Evolutionary conservation across 1,140 invertebrate species (phyloP).

Genomic region (Zaprionus ghesquierei): DNA sequence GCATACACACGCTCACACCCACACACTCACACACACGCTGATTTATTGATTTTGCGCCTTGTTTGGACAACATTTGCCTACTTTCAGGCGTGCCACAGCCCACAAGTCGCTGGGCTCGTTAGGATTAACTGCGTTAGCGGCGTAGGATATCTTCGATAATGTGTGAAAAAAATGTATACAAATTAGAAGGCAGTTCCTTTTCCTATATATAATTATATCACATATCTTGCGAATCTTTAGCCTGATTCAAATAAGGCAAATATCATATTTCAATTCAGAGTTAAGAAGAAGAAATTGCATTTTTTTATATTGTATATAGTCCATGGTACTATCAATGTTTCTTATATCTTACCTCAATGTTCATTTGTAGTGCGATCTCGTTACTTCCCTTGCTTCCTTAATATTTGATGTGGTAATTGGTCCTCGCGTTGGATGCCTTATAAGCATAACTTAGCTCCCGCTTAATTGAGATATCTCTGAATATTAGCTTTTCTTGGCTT

Average conservation of each 20-base stretch:
- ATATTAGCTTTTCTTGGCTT: neutral
- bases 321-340: no score
- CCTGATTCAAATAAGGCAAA: no score
- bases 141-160: neutral
- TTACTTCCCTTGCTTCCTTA: neutral
- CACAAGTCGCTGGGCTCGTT: conserved; percentile 46
- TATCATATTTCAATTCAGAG: no score
- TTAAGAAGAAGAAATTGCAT: no score
- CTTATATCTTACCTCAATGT: neutral
- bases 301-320: no score
- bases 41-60: conserved; percentile 62
- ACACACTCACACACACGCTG: conserved; percentile 19
- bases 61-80: conserved; percentile 25
- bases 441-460: neutral
- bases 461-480: neutral
- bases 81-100: conserved; percentile 46
- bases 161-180: neutral
- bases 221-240: no score
- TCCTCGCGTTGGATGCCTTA: neutral
- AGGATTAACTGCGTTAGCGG: conserved; percentile 21
- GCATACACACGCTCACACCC: neutral
- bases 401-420: neutral
- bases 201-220: no score
- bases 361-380: neutral
- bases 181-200: neutral